Evolutionary conservation across 1,140 invertebrate genomes (phyloP).

Genomic region (Drosophila pseudoobscura): DNA sequence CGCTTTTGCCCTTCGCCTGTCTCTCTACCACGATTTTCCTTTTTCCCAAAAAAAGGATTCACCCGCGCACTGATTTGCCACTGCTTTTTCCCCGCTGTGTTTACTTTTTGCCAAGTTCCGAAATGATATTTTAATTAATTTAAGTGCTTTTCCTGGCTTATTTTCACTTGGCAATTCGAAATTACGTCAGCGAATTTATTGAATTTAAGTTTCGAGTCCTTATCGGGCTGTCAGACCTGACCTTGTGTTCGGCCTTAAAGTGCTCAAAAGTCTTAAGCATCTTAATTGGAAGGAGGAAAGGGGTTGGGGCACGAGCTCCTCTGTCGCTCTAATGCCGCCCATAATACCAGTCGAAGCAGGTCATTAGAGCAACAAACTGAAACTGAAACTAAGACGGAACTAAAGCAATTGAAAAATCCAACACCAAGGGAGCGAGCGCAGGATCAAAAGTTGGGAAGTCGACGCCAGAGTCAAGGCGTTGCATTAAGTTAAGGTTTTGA

Average conservation of each 20-base stretch:
- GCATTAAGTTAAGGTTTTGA: slow-evolving; percentile 77
- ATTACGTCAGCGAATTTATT: slow-evolving; percentile 70
- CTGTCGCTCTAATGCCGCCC: slow-evolving; percentile 27
- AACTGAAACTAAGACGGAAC: not conserved
- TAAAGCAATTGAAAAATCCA: slow-evolving; percentile 64
- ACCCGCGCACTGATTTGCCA: slow-evolving; percentile 41
- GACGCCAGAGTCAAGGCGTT: slow-evolving; percentile 55
- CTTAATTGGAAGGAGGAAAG: not conserved
- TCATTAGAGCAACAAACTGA: slow-evolving; percentile 61
- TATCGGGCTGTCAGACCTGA: slow-evolving; percentile 44
- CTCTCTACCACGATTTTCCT: too few relatives aligned
- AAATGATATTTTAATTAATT: slow-evolving; percentile 72
- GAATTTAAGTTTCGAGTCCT: slow-evolving; percentile 44
- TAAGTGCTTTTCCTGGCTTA: slow-evolving; percentile 72
- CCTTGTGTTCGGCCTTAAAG: slow-evolving; percentile 56
- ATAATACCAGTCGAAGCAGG: slow-evolving; percentile 46
- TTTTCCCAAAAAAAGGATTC: slow-evolving; percentile 47
- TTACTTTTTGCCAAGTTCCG: slow-evolving; percentile 51
- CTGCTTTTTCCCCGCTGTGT: slow-evolving; percentile 8
- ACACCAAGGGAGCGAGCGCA: slow-evolving; percentile 50
- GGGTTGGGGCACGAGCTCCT: not conserved
- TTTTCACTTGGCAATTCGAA: slow-evolving; percentile 64
- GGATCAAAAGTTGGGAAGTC: slow-evolving; percentile 68
- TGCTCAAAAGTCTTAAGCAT: slow-evolving; percentile 45
- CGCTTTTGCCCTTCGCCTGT: too few relatives aligned